Percentiles rank a stretch among this genome's conserved stretches.
Evolutionary conservation across 2,113 vertebrate species (phyloP).

Genomic region (Austrofundulus limnaeus): DNA sequence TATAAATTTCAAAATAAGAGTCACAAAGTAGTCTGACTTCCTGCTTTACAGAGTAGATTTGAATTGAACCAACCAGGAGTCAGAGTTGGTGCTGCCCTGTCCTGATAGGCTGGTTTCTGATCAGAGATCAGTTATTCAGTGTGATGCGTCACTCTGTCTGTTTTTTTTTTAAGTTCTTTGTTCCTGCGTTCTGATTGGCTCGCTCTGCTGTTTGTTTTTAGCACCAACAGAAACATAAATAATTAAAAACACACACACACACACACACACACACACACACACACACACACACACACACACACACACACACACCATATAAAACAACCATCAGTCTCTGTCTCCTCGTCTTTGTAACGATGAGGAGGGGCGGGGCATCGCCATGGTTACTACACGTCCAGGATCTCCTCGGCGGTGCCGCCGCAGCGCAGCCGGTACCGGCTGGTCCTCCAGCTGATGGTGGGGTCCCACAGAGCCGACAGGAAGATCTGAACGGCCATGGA

Average conservation of each 20-base stretch:
- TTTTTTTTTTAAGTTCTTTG: not conserved
- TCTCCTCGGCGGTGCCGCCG: conserved; percentile 96
- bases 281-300: conserved; percentile 9
- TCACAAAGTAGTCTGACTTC: not conserved
- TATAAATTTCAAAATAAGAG: not conserved
- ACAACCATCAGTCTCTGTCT: conserved; percentile 29
- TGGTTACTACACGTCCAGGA: conserved; percentile 87
- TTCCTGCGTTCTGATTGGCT: conserved; percentile 40
- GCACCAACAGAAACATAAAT: conserved; percentile 74
- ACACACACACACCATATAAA: conserved; percentile 28
- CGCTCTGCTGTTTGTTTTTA: conserved; percentile 46
- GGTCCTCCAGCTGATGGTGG: conserved; percentile 97
- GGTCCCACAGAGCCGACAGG: conserved; percentile 97
- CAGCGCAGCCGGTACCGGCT: conserved; percentile 95
- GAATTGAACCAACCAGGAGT: conserved; percentile 8
- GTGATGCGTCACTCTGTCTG: not conserved
- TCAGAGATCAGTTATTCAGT: conserved; percentile 32
- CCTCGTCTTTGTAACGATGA: not conserved
- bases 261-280: conserved; percentile 5
- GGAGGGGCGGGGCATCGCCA: not conserved
- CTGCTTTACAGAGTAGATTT: not conserved
- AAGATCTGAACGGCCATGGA: conserved; percentile 99
- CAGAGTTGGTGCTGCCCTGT: not conserved
- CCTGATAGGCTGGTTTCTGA: conserved; percentile 13
- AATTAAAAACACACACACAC: conserved; percentile 36